phyloP scores from a whole-genome alignment of 2,113 vertebrate species.

The Entomyzon cyanotis region DNA sequence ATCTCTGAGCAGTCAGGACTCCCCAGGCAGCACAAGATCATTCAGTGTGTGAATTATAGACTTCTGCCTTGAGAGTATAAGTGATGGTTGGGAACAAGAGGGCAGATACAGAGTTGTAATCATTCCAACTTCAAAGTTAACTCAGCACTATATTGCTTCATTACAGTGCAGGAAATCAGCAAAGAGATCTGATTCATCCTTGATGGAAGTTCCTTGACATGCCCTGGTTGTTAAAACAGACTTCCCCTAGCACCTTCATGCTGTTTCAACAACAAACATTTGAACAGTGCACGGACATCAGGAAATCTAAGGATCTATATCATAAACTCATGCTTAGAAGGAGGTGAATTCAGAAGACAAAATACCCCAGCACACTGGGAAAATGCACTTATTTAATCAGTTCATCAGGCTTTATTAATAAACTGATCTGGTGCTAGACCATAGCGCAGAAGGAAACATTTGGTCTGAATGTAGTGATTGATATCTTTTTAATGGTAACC shows the following conservation, averaged over 20 bases:
- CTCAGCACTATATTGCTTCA: constrained; percentile 23
- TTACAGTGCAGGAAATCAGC: constrained; percentile 3
- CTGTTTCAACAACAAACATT: constrained; percentile 26
- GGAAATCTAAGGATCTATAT: background rate
- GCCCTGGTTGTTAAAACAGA: constrained; percentile 16
- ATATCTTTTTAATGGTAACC: background rate
- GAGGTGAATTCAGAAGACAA: background rate
- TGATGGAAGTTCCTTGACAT: constrained; percentile 32
- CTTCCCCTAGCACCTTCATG: background rate
- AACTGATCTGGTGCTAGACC: background rate
- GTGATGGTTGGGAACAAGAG: constrained; percentile 34
- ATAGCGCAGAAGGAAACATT: background rate
- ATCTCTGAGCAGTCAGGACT: background rate
- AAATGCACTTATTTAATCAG: background rate
- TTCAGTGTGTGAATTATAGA: constrained; percentile 44
- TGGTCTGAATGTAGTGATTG: background rate
- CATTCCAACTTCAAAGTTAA: constrained; percentile 43
- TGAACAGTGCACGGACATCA: background rate
- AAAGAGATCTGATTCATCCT: constrained; percentile 28
- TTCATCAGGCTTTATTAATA: background rate
- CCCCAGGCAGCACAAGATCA: constrained; percentile 30
- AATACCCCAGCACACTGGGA: background rate
- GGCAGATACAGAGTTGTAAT: constrained; percentile 36
- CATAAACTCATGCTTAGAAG: background rate
- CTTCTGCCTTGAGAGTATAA: constrained; percentile 41